These are phyloP conservation scores for Myiopsitta monachus DNA, from an alignment of 2,113 vertebrate species.

Conservation along the genomic window DNA sequence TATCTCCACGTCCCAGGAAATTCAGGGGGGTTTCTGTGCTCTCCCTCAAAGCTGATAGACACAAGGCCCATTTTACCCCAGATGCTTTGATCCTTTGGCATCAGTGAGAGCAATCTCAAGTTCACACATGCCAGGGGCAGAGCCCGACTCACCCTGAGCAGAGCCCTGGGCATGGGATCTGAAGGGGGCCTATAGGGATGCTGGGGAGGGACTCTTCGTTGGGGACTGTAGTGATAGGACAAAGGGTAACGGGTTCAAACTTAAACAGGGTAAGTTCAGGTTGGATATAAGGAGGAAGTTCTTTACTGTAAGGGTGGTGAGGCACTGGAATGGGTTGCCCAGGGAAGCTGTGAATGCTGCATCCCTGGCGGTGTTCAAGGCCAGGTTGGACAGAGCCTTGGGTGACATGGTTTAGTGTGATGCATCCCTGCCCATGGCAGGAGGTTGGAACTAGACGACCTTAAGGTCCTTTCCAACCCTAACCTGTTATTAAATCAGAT, in stretches of 20 bases:
- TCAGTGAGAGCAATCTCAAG: not conserved
- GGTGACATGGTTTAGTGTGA: not conserved
- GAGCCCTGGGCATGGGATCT: not conserved
- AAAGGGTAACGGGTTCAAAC: not conserved
- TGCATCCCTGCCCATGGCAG: too few relatives aligned
- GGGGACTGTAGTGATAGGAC: not conserved
- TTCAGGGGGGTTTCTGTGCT: rapidly evolving
- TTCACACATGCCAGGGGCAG: not conserved
- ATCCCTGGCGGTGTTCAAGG: too few relatives aligned
- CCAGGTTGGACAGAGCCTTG: too few relatives aligned
- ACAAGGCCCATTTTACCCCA: not conserved
- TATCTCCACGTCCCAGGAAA: not conserved
- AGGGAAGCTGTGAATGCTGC: too few relatives aligned
- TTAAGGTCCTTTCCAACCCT: not conserved
- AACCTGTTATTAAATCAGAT: not conserved
- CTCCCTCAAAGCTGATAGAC: not conserved
- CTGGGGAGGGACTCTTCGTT: not conserved
- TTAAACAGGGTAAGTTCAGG: not conserved
- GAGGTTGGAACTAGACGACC: not conserved
- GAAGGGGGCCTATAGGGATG: not conserved
- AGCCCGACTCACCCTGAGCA: not conserved
- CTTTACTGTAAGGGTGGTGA: not conserved
- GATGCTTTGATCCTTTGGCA: not conserved
- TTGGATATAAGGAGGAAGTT: not conserved
- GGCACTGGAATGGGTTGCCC: not conserved